Conservation (phyloP, 2,888 invertebrate species). For the Onchidella celtica region DNA sequence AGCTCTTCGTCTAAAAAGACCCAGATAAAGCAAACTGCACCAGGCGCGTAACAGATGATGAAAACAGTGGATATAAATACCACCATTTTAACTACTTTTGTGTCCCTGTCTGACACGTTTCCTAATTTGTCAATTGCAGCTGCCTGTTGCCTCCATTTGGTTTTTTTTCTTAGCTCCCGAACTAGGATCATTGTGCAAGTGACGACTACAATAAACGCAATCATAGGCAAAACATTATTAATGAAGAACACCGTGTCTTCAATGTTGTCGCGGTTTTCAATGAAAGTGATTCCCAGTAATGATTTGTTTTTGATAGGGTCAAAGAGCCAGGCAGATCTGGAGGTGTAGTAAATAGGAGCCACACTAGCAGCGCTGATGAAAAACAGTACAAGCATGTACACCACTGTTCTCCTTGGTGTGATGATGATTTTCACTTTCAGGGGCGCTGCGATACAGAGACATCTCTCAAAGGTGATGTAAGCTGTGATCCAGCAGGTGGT, state of each 20-base stretch:
- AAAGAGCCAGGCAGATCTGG: not conserved
- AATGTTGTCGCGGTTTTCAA: not conserved
- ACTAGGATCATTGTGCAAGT: not conserved
- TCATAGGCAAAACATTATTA: not conserved
- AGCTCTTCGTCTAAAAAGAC: conserved; percentile 2
- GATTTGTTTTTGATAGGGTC: not conserved
- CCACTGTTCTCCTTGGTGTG: too few species aligned
- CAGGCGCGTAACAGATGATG: conserved; percentile 14
- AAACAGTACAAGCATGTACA: too few species aligned
- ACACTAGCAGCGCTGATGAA: too few species aligned
- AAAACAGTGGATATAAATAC: conserved; percentile 1
- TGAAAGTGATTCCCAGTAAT: not conserved
- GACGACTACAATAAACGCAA: not conserved
- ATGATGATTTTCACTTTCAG: too few species aligned
- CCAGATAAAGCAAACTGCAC: not conserved
- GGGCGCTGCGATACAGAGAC: too few species aligned
- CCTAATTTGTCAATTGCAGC: not conserved
- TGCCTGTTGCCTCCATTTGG: not conserved
- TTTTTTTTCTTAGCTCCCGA: not conserved
- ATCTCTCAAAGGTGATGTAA: too few species aligned
- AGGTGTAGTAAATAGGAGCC: not conserved
- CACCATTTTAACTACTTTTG: conserved; percentile 26
- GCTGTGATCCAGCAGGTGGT: too few species aligned
- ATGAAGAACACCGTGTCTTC: not conserved
- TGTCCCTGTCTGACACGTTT: not conserved